phyloP scores from a whole-genome alignment of 2,888 invertebrate species.

The Belgica antarctica region DNA sequence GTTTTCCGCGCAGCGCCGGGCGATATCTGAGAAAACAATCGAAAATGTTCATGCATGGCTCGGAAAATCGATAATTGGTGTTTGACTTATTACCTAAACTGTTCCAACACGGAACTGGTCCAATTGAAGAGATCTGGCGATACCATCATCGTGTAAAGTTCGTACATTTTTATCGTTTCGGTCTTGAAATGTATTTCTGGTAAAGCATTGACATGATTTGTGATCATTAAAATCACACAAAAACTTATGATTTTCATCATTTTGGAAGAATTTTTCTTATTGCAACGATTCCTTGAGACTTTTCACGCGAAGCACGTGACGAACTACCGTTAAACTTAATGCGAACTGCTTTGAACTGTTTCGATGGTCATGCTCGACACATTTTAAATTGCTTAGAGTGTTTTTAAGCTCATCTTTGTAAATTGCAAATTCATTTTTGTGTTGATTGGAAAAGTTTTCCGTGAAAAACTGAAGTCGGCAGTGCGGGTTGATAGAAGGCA shows the following conservation, averaged over 20 bases:
- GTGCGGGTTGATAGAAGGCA: too few species aligned
- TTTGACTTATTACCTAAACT: constrained; percentile 56
- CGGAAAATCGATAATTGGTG: constrained; percentile 38
- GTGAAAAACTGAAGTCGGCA: too few species aligned
- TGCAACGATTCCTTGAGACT: constrained; percentile 16
- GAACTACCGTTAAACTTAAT: too few species aligned
- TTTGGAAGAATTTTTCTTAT: neutral
- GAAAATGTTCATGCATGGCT: constrained; percentile 20
- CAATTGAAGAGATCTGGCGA: constrained; percentile 72
- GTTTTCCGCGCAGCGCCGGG: constrained; percentile 71
- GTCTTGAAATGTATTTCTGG: constrained; percentile 3
- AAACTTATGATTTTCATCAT: neutral
- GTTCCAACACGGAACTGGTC: constrained; percentile 56
- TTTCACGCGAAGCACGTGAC: too few species aligned
- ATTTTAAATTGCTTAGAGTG: too few species aligned
- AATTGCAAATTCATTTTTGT: too few species aligned
- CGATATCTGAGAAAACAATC: constrained; percentile 60
- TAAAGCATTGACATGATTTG: neutral
- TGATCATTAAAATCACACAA: neutral
- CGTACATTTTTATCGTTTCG: constrained; percentile 53
- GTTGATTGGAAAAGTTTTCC: too few species aligned
- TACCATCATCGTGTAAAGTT: constrained; percentile 76
- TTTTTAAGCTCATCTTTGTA: too few species aligned
- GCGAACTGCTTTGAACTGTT: too few species aligned
- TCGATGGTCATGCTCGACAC: too few species aligned